These are phyloP conservation scores for Camponotus fellah DNA, from an alignment of 2,888 invertebrate genomes.

Conservation along the genomic window DNA sequence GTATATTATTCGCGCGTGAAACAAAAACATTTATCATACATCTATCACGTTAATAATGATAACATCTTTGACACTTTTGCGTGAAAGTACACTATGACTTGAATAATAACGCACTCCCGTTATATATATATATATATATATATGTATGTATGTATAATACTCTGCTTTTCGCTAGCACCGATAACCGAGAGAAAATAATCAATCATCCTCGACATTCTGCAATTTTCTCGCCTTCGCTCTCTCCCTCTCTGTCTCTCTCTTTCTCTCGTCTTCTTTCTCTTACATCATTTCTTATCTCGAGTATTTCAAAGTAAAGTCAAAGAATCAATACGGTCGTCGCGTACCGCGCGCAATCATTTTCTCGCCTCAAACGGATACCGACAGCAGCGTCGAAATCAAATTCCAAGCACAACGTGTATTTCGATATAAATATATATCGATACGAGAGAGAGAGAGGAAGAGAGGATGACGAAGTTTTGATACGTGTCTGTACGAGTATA, in stretches of 20 bases:
- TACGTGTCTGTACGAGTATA: neutral
- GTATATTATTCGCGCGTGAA: slow-evolving; percentile 2
- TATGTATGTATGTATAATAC: neutral
- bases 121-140: neutral
- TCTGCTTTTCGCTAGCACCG: slow-evolving; percentile 18
- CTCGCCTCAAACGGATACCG: slow-evolving; percentile 21
- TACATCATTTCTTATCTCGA: slow-evolving; percentile 47
- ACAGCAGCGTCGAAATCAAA: slow-evolving; percentile 30
- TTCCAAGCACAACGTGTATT: slow-evolving; percentile 25
- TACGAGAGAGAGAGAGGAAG: neutral
- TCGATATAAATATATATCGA: slow-evolving; percentile 51
- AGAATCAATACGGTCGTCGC: slow-evolving; percentile 43
- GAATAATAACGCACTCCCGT: slow-evolving; percentile 36
- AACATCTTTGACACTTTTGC: slow-evolving; percentile 2
- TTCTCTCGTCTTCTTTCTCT: slow-evolving; percentile 6
- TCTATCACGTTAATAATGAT: slow-evolving; percentile 26
- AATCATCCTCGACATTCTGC: slow-evolving; percentile 71
- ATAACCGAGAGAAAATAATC: slow-evolving; percentile 70
- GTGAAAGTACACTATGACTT: slow-evolving; percentile 10
- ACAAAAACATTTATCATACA: neutral
- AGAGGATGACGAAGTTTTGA: slow-evolving; percentile 28
- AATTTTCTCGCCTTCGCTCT: slow-evolving; percentile 65
- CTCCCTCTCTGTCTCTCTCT: neutral
- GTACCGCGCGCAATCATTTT: slow-evolving; percentile 44
- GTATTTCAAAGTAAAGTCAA: slow-evolving; percentile 50